Base-by-base conservation (phyloP, 2,888 invertebrate species). In the Nemotelus pantherinus region DNA sequence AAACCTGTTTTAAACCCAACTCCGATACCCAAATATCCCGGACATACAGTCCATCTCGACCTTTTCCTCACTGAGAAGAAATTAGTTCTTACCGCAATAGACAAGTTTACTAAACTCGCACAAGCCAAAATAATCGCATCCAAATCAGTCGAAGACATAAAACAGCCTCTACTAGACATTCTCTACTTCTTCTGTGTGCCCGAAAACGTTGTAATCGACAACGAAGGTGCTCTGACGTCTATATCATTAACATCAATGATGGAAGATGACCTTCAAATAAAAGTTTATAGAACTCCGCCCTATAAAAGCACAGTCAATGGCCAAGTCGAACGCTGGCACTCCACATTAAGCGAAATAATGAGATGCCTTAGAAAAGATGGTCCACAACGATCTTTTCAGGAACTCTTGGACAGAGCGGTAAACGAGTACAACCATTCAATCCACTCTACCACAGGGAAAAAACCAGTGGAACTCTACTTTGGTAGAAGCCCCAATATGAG, bases 91-190 rank as follows among this genome's bases (percentile, higher is more conserved):
- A 70, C 76, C 2, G 76, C 74, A 9, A 63, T 80, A 43, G 77
- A 79, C 57, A 79, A 79, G 68, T 77, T 78, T 5, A 55, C 74
- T 25, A 78, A 72, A 70, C 78, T 74, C 43, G 77, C 43, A 3
- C 43, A 74, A 75, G 44, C 47, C 9, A 39, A 55, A n/a, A 55
- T 53, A n/a, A 7, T 25, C 6, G 72, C 75, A 50, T 79, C 77
- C 7, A 77, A 75, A 72, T 57, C 74, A 3, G 63, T 74, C 3
- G 67, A 76, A 48, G 74, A 77, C 53, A 48, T 79, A 0, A 78
- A 47, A 65, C 39, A 77, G 43, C 63, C 64, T 3, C 48, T 79
- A 41, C 50, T 75, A n/a, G 74, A 78, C 6, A n/a, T 79, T 2
- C 10, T 79, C 2, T 53, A 53, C 45, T 68, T 39, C 57, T 79